Base-by-base conservation (phyloP, 2,113 vertebrate genomes). In the Tragelaphus strepsiceros region DNA sequence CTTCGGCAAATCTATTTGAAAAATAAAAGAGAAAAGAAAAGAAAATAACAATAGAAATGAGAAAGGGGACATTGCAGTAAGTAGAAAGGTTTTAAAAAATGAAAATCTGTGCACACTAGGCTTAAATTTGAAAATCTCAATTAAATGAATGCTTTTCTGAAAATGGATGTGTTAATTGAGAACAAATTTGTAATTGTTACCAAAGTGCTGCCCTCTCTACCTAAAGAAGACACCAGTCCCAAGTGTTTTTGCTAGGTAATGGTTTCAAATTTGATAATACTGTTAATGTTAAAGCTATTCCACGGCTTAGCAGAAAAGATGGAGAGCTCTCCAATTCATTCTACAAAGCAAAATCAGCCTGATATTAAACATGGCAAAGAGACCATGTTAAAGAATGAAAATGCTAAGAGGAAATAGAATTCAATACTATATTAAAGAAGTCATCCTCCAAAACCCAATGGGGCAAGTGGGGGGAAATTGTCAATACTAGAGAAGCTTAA, bases 341-440 rank as follows among this genome's bases (percentile, higher is more conserved):
- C 91, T 46, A 49, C 51, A 94, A 90, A 90, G 89, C 61, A 95
- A 91, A 97, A 86, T 83, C 88, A 88, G 93, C 67, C 71, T 89
- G 93, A 91, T 97, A 90, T 74, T 93, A 95, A 97, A 86, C 26
- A 83, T 92, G 59, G 89, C 82, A 91, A 78, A 92, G 88, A 96
- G 77, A 91, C 88, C 35, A 22, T 78, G 83, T 89, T 92, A 61
- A 85, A 89, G 91, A 92, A 93, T 83, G 62, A 89, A 93, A 97
- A 95, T 67, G 74, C 86, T 86, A 30, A 10, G 58, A 39, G 49
- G 59, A 97, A 94, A 85, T 56, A 90, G 64, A 95, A 97, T 97
- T 92, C 92, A 86, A 53, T 97, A 97, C 87, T 95, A 30, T 83
- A 94, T 97, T 97, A 97, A 96, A 88, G 93, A 94, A 96, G 96